phyloP scores from a whole-genome alignment of 2,113 vertebrate species.

The Danio rerio region GRCz12tu NC_133186.1:12397001-12397500 shows the following conservation, averaged over 20 bases:
- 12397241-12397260: slow-evolving; percentile 80
- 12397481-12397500: slow-evolving; percentile 80
- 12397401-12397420: slow-evolving; percentile 79
- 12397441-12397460: slow-evolving; percentile 78
- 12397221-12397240: slow-evolving; percentile 64
- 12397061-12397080: slow-evolving; percentile 69
- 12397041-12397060: slow-evolving; percentile 63
- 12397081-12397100: slow-evolving; percentile 71
- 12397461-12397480: slow-evolving; percentile 74
- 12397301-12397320: slow-evolving; percentile 78
- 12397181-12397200: slow-evolving; percentile 78
- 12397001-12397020: slow-evolving; percentile 86
- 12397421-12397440: slow-evolving; percentile 74
- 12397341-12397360: slow-evolving; percentile 74
- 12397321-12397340: slow-evolving; percentile 73
- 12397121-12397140: slow-evolving; percentile 74
- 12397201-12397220: slow-evolving; percentile 67
- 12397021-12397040: slow-evolving; percentile 89
- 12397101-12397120: slow-evolving; percentile 60
- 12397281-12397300: slow-evolving; percentile 75
- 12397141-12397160: slow-evolving; percentile 80
- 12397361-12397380: slow-evolving; percentile 85
- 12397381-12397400: slow-evolving; percentile 79
- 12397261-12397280: slow-evolving; percentile 80
- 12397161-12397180: slow-evolving; percentile 74